phyloP scores from a whole-genome alignment of 2,113 vertebrate species.

The Nibea coibor region DNA sequence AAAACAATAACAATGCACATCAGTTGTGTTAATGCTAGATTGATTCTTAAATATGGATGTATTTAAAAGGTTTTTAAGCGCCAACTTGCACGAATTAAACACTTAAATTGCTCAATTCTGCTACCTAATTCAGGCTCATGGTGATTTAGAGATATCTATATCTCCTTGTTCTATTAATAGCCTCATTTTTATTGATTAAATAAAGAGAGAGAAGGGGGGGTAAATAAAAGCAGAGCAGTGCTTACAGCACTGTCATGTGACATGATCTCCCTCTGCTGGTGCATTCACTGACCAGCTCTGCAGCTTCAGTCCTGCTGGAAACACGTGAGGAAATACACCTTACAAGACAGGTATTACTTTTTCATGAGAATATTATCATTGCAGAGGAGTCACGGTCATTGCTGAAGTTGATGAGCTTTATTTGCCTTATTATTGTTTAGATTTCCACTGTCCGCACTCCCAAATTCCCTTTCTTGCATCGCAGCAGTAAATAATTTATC shows the following conservation, averaged over 20 bases:
- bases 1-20: background rate
- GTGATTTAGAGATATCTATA: background rate
- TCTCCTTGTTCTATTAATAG: background rate
- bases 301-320: background rate
- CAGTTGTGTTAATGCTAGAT: background rate
- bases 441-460: constrained; percentile 52
- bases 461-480: constrained; percentile 65
- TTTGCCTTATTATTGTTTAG: constrained; percentile 23
- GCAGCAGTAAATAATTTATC: constrained; percentile 78
- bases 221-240: background rate
- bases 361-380: no score
- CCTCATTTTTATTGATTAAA: background rate
- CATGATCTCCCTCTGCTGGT: constrained; percentile 81
- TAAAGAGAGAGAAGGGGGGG: background rate
- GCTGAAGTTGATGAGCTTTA: background rate
- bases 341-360: background rate
- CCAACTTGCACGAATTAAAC: background rate
- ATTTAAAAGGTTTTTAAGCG: background rate
- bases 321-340: background rate
- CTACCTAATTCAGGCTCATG: background rate
- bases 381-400: background rate
- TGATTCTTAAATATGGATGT: no score
- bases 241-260: constrained; percentile 41
- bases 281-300: constrained; percentile 48
- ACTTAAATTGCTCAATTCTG: background rate